A percentile compares a stretch with the other conserved stretches of the same genome.
Evolutionary conservation across 2,797 vertebrate species (phyloP).

Genomic region (Helostoma temminkii): DNA sequence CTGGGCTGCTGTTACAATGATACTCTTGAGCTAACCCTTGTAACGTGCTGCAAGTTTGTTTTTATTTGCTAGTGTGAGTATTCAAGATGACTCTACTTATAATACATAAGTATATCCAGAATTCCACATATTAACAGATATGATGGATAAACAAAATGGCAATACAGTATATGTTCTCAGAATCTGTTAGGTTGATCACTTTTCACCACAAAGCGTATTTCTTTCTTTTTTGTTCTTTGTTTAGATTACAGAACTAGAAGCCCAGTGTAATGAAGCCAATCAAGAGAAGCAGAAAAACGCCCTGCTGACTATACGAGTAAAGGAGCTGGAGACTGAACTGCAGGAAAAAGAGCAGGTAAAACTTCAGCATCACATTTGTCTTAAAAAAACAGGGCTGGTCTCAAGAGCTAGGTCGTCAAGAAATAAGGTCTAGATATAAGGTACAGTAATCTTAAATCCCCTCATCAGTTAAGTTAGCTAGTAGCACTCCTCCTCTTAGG

Average conservation of each 20-base stretch:
- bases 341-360: constrained; percentile 93
- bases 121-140: neutral
- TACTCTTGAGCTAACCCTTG: constrained; percentile 26
- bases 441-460: no score
- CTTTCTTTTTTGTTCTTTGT: neutral
- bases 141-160: constrained; percentile 8
- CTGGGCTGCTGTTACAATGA: constrained; percentile 45
- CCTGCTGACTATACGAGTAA: constrained; percentile 87
- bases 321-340: constrained; percentile 91
- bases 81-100: neutral
- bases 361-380: neutral
- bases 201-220: neutral
- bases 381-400: neutral
- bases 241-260: constrained; percentile 92
- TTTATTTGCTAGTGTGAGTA: constrained; percentile 6
- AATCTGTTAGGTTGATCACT: neutral
- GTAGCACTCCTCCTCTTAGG: constrained; percentile 3
- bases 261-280: constrained; percentile 89
- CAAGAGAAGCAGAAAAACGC: constrained; percentile 91
- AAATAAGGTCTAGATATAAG: neutral
- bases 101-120: neutral
- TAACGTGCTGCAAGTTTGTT: constrained; percentile 14
- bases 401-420: neutral
- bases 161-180: neutral
- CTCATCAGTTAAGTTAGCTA: constrained; percentile 13